Base-by-base conservation (phyloP, 2,797 vertebrate genomes). In the Acanthurus lineatus region DNA sequence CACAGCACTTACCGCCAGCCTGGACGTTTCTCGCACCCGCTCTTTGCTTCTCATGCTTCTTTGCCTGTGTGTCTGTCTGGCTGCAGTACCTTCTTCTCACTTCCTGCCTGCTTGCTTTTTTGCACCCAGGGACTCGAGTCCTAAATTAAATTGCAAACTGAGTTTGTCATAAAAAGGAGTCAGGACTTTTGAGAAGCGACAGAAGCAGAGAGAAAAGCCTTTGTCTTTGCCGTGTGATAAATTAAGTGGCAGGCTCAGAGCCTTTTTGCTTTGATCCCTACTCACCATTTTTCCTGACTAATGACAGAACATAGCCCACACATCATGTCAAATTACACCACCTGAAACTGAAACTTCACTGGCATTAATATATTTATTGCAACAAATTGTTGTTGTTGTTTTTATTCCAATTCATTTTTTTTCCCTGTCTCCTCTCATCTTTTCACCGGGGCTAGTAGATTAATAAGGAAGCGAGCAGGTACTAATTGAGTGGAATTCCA, bases 201-300 rank as follows among this genome's bases (percentile, higher is more conserved):
- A 92, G 91, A 88, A 91, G 90, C 87, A 73, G 80, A 89, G 88
- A 91, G 91, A 89, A 89, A 96, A 96, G 95, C 96, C 95, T 96
- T 96, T 97, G 96, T 96, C 96, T 97, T 96, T 94, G 93, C 95
- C 91, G 93, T 95, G 93, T 97, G 97, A 97, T 97, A 96, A 98
- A 98, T 97, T 96, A 97, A 97, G 96, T 96, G 96, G 95, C 94
- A 90, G 93, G 88, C 94, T 96, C 91, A 82, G 93, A 93, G 92
- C 84, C 94, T 93, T 94, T 95, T 91, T 87, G 91, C 97, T 98
- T 99, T 98, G 97, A 98, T 98, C 93, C 90, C 86, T 79, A 71
- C 86, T 88, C 93, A 88, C 79, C 85, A 87, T 93, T 94, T 94
- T 89, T 91, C 89, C 83, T 85, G 95, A 95, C 94, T 96, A 96